Base-by-base conservation (phyloP, 2,888 invertebrate species). In the Rhamnusium bicolor region DNA sequence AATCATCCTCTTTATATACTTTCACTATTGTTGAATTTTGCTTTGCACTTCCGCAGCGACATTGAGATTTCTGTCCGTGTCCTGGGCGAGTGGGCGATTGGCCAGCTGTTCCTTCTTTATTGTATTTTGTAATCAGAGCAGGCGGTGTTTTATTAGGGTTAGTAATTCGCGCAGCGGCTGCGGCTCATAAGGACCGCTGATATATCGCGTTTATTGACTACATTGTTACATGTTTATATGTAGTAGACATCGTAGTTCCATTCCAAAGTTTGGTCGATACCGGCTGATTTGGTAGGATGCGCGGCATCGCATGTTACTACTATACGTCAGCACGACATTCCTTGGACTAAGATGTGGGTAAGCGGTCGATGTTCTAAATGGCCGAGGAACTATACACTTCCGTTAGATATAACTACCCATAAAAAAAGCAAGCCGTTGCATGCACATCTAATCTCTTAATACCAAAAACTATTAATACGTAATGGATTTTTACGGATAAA, bases 81-180 rank as follows among this genome's bases (percentile, higher is more conserved):
- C 24, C 56, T 24, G 54, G 14, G n/a, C 47, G 16, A 67, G 56
- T 40, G 67, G 67, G 73, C 61, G 69, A 54, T 71, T 67, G 73
- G 67, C 75, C 73, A 77, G 73, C 77, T 77, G 75, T 73, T 75
- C 71, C 75, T 75, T 81, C 81, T 85, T 85, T 86, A 86, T 86
- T 85, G 85, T 85, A 83, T 84, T 85, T 83, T 83, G 85, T 85
- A 85, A 85, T 86, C 85, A 85, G 84, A 81, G 80, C 84, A 81
- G 85, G 83, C 84, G 84, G 85, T 85, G 84, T 85, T 86, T 86
- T 86, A 85, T 85, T 84, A 82, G 82, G 77, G 81, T 79, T 74
- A 81, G 85, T 85, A 85, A 85, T 85, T 85, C 84, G 83, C 84
- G 83, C 82, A 81, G 78, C 83, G 83, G 83, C 84, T 84, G 84